Evolutionary conservation across 2,797 vertebrate genomes (phyloP).

Genomic region (Falco naumanni): DNA sequence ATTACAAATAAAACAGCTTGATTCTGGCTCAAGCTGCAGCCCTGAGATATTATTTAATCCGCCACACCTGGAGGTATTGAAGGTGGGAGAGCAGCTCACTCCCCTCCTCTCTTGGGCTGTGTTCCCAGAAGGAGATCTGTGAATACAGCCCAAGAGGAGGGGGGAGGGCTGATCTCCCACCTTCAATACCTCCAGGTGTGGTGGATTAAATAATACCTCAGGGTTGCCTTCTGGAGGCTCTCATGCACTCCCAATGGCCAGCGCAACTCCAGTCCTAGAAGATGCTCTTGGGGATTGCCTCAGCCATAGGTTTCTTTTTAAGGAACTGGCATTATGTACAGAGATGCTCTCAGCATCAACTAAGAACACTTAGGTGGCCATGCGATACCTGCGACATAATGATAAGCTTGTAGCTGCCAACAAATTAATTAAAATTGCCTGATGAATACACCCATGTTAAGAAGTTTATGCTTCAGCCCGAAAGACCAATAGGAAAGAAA

Average conservation of each 20-base stretch:
- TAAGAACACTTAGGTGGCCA: not conserved
- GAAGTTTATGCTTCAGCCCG: not conserved
- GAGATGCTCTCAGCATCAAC: not conserved
- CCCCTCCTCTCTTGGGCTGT: accelerated
- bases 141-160: not conserved
- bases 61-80: not conserved
- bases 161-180: accelerated
- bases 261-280: not conserved
- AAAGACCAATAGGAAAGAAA: not conserved
- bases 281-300: not conserved
- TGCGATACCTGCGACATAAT: not conserved
- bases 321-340: not conserved
- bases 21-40: not conserved
- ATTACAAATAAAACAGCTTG: not conserved
- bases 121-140: not conserved
- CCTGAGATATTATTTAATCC: not conserved
- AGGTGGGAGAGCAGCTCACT: not conserved
- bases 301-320: not conserved
- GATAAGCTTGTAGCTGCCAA: not conserved
- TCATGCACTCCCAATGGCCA: not conserved
- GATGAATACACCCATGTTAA: not conserved
- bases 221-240: accelerated
- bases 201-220: not conserved
- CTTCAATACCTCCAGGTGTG: not conserved
- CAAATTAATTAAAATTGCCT: not conserved